phyloP scores from a whole-genome alignment of 2,113 vertebrate species.

The Halichoerus grypus region DNA sequence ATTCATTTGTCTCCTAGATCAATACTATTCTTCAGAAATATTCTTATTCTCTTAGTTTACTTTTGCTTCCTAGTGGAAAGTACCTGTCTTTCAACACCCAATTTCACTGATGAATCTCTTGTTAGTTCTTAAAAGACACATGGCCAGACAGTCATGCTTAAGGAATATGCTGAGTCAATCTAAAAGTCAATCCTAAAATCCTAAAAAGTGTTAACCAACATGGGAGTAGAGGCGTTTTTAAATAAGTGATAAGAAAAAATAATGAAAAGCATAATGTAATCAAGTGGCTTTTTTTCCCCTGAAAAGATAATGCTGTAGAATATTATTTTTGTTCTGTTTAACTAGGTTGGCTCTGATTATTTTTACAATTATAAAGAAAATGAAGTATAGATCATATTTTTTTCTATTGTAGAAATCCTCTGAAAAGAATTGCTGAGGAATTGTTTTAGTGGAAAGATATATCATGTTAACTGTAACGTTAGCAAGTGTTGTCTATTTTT shows the following conservation, averaged over 20 bases:
- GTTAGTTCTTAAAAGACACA: background rate
- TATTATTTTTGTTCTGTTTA: background rate
- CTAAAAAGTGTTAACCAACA: background rate
- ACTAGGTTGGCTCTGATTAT: background rate
- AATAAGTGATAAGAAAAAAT: background rate
- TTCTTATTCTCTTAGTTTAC: background rate
- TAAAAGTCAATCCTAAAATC: background rate
- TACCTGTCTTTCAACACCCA: background rate
- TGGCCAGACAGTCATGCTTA: background rate
- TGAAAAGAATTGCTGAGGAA: slow-evolving; percentile 25
- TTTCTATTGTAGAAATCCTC: background rate
- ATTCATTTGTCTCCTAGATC: background rate
- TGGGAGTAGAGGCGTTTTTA: background rate
- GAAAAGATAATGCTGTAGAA: background rate
- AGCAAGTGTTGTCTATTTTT: background rate
- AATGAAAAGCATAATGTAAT: background rate
- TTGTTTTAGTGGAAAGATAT: background rate
- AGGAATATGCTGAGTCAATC: background rate
- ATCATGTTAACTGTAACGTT: background rate
- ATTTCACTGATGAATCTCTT: background rate
- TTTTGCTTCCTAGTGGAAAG: background rate
- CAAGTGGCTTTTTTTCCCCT: background rate
- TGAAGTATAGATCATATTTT: background rate
- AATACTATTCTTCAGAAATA: background rate
- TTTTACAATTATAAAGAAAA: slow-evolving; percentile 31